Base-by-base conservation (phyloP, 2,797 vertebrate species). In the Notamacropus eugenii region DNA sequence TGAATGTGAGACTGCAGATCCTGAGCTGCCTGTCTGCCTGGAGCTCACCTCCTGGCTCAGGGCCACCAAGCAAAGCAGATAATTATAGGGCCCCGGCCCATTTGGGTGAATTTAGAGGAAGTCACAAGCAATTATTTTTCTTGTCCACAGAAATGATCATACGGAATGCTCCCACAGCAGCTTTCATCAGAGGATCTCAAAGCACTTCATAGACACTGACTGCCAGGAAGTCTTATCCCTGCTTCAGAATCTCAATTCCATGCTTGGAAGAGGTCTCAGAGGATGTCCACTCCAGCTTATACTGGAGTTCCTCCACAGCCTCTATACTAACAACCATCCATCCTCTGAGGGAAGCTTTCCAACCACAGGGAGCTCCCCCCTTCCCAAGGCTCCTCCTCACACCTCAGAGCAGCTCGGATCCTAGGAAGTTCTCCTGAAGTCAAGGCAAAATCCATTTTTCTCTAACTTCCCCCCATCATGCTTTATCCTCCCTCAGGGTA, bases 1-100 rank as follows among this genome's bases (percentile, higher is more conserved):
- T 54, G 92, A 95, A 95, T 93, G 50, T 56, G 50, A 4, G 22
- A 24, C 6, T 8, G 1, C 54, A 94, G 55, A 96, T 57, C 59
- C 54, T 56, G 94, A n/a, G 82, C 96, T 8, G 34, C 94, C 96
- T 54, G 16, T n/a, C 67, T 67, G 93, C 91, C 57, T 92, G 74
- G 59, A 87, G 55, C 92, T 87, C 55, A 82, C 94, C 93, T 96
- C 91, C 94, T 93, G 93, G 96, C 92, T 46, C 62, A 96, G 91
- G 24, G 90, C 87, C 95, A 92, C 91, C 95, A 96, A 97, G 95
- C 93, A 96, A 97, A 96, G 90, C 54, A 14, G 97, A 91, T 98
- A 97, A 98, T 98, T 98, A 98, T 67, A 98, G 97, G 95, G 96
- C 90, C 93, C 40, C 90, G 24, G 96, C 95, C 95, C 87, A 95